These are phyloP conservation scores for Corythoichthys haematopterus DNA, from an alignment of 2,113 vertebrate genomes.

Conservation along the genomic window DNA sequence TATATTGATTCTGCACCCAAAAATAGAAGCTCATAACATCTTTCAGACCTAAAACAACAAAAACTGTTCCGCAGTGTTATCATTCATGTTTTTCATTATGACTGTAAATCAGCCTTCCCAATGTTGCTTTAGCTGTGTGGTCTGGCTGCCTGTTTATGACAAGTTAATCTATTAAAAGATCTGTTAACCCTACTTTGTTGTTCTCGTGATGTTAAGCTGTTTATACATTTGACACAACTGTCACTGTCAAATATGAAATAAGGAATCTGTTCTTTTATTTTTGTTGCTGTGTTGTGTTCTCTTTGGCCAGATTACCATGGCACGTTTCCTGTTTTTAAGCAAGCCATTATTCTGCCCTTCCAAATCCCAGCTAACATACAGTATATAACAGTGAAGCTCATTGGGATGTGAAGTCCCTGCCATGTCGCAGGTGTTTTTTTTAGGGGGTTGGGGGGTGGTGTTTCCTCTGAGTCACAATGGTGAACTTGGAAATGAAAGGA, in stretches of 20 bases:
- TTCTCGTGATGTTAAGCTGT: neutral
- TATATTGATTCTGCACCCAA: too few species aligned
- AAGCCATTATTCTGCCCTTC: conserved; percentile 8
- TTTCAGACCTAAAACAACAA: too few species aligned
- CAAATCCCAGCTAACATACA: conserved; percentile 21
- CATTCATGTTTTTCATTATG: neutral
- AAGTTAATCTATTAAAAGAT: neutral
- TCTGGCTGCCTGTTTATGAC: neutral
- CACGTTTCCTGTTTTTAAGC: conserved; percentile 27
- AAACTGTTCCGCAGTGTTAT: too few species aligned
- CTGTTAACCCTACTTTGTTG: neutral
- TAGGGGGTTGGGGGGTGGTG: neutral
- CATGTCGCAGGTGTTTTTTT: conserved; percentile 22
- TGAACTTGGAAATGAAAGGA: conserved; percentile 31
- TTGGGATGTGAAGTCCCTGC: conserved; percentile 9
- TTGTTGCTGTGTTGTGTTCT: neutral
- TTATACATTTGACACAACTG: neutral
- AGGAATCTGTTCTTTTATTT: neutral
- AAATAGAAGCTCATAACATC: too few species aligned
- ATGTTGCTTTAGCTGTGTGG: neutral
- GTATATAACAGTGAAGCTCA: conserved; percentile 8
- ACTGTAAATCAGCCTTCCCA: neutral
- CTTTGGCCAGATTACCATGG: conserved; percentile 3
- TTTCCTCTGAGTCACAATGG: conserved; percentile 36
- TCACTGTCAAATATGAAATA: neutral